These are phyloP conservation scores for Chromoteleia sp. DNA, from an alignment of 2,888 invertebrate species.

Conservation along the genomic window DNA sequence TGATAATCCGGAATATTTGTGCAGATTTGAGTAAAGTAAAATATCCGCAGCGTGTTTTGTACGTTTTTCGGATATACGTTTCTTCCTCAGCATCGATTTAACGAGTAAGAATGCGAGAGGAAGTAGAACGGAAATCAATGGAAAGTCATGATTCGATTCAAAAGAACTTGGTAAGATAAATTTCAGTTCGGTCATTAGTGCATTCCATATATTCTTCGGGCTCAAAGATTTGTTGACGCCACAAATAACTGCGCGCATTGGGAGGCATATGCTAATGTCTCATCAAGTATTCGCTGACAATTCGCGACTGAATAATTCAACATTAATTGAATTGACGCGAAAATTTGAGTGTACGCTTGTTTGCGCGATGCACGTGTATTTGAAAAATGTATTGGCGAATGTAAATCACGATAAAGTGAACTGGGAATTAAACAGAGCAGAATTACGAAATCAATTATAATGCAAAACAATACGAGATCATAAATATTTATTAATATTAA, in stretches of 20 bases:
- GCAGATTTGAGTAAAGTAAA: constrained; percentile 7
- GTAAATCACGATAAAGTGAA: constrained; percentile 56
- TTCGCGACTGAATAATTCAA: constrained; percentile 60
- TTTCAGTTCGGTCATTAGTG: constrained; percentile 76
- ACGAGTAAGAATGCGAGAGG: constrained; percentile 70
- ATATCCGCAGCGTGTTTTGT: constrained; percentile 32
- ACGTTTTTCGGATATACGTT: constrained; percentile 35
- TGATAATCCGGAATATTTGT: constrained; percentile 29
- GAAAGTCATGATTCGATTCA: constrained; percentile 53
- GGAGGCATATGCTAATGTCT: constrained; percentile 40
- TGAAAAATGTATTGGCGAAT: constrained; percentile 55
- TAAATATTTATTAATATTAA: constrained; percentile 67
- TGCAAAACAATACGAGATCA: constrained; percentile 65
- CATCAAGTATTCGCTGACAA: constrained; percentile 43
- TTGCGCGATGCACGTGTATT: constrained; percentile 31
- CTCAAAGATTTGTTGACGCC: constrained; percentile 37
- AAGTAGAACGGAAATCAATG: constrained; percentile 72
- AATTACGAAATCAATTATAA: constrained; percentile 67
- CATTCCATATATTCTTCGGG: constrained; percentile 24
- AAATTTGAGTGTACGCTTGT: constrained; percentile 45
- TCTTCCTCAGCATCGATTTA: constrained; percentile 71
- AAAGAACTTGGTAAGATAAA: constrained; percentile 80
- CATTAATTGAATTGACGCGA: constrained; percentile 60
- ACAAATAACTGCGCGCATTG: constrained; percentile 31
- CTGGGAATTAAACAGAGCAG: constrained; percentile 54